Percentiles rank a stretch among this genome's conserved stretches.
Conservation (phyloP, 2,888 invertebrate species). For the Listrodromus nycthemerus region DNA sequence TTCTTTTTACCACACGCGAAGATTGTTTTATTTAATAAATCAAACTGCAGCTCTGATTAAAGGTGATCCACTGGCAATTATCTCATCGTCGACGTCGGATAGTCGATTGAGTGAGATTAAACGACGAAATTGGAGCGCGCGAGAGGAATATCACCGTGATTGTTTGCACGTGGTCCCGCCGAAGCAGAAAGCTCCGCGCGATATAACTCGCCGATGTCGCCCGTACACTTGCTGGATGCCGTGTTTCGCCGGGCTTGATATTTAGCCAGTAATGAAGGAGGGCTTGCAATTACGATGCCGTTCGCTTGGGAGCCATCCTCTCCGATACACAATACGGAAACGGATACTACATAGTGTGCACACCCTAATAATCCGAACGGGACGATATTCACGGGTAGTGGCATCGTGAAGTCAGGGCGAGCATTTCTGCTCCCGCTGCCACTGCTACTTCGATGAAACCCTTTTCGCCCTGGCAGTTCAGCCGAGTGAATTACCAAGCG, state of each 20-base stretch:
- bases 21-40: background rate
- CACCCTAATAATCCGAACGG: constrained; percentile 68
- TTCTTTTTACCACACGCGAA: background rate
- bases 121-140: constrained; percentile 17
- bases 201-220: background rate
- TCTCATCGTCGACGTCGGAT: background rate
- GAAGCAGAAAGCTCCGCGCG: constrained; percentile 5
- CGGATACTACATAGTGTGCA: constrained; percentile 43
- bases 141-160: background rate
- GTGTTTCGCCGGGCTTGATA: constrained; percentile 57
- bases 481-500: constrained; percentile 4
- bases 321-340: constrained; percentile 62
- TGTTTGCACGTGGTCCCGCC: background rate
- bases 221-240: background rate
- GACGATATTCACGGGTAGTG: constrained; percentile 63
- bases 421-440: background rate
- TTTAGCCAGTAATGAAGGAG: constrained; percentile 70
- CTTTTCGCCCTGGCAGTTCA: background rate
- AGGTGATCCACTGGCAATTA: background rate
- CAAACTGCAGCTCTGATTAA: background rate
- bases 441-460: background rate
- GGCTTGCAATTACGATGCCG: constrained; percentile 68
- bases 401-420: constrained; percentile 11
- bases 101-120: constrained; percentile 1
- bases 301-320: constrained; percentile 66